Percentiles rank a stretch among this genome's conserved stretches.
phyloP scores from a whole-genome alignment of 1,140 invertebrate genomes.

The Sarcophaga bullata region DNA sequence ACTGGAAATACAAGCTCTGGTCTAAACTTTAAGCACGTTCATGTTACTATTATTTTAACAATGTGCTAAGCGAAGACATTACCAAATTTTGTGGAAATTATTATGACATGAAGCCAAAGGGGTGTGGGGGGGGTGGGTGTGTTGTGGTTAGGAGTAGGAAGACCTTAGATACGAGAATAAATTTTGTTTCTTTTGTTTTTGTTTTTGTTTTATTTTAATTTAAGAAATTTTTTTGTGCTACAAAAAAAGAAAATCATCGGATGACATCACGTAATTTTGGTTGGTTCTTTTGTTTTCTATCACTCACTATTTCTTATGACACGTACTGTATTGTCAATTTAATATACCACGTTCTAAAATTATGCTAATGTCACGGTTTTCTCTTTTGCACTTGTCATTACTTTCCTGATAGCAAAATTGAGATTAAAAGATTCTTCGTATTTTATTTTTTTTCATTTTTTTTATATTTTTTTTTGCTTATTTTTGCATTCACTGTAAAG shows the following conservation, averaged over 20 bases:
- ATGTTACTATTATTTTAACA: conserved; percentile 27
- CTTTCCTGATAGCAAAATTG: background rate
- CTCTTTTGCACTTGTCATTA: background rate
- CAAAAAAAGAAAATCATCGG: too few relatives aligned
- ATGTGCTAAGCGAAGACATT: conserved; percentile 2
- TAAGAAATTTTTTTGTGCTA: too few relatives aligned
- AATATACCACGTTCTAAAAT: background rate
- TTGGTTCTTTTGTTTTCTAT: background rate
- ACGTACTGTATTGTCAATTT: conserved; percentile 12
- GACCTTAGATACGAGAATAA: background rate
- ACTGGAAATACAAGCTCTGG: background rate
- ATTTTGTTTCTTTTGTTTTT: background rate
- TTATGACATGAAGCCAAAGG: too few relatives aligned
- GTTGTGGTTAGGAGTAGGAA: background rate
- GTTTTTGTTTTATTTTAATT: background rate
- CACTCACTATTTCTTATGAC: conserved; percentile 1
- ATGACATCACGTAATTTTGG: conserved; percentile 1
- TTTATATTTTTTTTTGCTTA: background rate
- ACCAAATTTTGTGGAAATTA: too few relatives aligned
- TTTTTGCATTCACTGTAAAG: background rate
- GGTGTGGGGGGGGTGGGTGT: background rate
- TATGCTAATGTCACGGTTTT: background rate
- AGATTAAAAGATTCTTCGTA: too few relatives aligned
- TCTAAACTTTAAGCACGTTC: conserved; percentile 26
- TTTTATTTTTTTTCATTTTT: background rate